phyloP scores from a whole-genome alignment of 2,888 invertebrate species.

The Tholera decimalis region DNA sequence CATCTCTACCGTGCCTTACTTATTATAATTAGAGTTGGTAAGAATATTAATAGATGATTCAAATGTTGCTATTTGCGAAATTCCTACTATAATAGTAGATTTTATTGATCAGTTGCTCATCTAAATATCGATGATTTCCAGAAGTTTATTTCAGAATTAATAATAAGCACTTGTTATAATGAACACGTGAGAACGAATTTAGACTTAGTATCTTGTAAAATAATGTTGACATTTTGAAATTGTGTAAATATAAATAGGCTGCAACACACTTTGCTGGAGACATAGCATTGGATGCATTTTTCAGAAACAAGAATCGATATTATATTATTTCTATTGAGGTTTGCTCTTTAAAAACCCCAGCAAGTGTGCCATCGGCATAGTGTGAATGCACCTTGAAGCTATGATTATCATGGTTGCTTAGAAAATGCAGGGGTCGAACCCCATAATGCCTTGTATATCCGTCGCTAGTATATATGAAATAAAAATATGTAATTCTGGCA shows the following conservation, averaged over 20 bases:
- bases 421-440: slow-evolving; percentile 56
- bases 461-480: slow-evolving; percentile 47
- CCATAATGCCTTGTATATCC: slow-evolving; percentile 60
- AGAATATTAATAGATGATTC: slow-evolving; percentile 48
- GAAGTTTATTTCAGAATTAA: slow-evolving; percentile 43
- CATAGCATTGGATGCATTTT: too few species aligned
- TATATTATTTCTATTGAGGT: background rate
- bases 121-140: slow-evolving; percentile 44
- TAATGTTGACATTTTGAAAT: slow-evolving; percentile 21
- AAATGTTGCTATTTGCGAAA: slow-evolving; percentile 54
- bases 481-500: background rate
- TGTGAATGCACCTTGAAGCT: slow-evolving; percentile 16
- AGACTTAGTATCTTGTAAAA: slow-evolving; percentile 37
- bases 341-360: background rate
- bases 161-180: slow-evolving; percentile 61
- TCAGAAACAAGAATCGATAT: too few species aligned
- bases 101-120: slow-evolving; percentile 64
- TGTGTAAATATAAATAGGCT: slow-evolving; percentile 28
- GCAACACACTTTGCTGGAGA: background rate
- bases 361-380: background rate
- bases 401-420: slow-evolving; percentile 43
- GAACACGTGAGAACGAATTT: slow-evolving; percentile 54
- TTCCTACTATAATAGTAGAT: slow-evolving; percentile 66
- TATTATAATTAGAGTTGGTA: slow-evolving; percentile 56
- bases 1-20: slow-evolving; percentile 69